A percentile compares a stretch with the other conserved stretches of the same genome.
Conservation (phyloP, 2,888 invertebrate genomes). For the Drosophila austrosaltans region DNA sequence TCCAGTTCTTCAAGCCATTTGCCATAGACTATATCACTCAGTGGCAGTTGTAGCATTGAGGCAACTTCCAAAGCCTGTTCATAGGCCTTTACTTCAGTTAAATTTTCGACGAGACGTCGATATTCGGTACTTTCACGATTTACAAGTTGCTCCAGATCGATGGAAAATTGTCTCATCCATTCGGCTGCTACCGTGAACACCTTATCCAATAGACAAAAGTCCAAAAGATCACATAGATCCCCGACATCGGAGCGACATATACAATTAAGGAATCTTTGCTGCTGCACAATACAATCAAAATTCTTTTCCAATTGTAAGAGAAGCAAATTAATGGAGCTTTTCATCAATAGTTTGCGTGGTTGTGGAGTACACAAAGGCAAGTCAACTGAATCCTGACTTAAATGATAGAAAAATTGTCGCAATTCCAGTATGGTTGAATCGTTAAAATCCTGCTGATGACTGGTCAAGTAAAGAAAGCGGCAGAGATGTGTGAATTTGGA, state of each 20-base stretch:
- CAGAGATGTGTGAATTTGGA: conserved; percentile 86
- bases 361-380: conserved; percentile 80
- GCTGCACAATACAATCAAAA: conserved; percentile 87
- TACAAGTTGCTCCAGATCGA: conserved; percentile 76
- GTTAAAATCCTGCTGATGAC: conserved; percentile 84
- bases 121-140: conserved; percentile 83
- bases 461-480: conserved; percentile 85
- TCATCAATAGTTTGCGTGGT: conserved; percentile 85
- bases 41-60: conserved; percentile 82
- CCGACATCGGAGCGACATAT: conserved; percentile 86
- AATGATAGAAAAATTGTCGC: conserved; percentile 75
- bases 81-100: conserved; percentile 84
- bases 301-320: conserved; percentile 86
- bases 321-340: conserved; percentile 86
- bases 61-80: conserved; percentile 85
- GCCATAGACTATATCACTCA: conserved; percentile 84
- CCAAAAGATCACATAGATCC: conserved; percentile 84
- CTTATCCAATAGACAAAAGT: conserved; percentile 84
- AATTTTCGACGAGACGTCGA: conserved; percentile 83
- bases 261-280: conserved; percentile 86
- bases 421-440: conserved; percentile 83
- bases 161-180: conserved; percentile 58
- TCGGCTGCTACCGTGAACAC: conserved; percentile 85
- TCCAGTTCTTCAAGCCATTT: conserved; percentile 85
- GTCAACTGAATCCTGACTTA: conserved; percentile 79